Percentiles rank a stretch among this genome's conserved stretches.
Evolutionary conservation across 2,113 vertebrate genomes (phyloP).

Genomic region (Pomatostomus ruficeps): DNA sequence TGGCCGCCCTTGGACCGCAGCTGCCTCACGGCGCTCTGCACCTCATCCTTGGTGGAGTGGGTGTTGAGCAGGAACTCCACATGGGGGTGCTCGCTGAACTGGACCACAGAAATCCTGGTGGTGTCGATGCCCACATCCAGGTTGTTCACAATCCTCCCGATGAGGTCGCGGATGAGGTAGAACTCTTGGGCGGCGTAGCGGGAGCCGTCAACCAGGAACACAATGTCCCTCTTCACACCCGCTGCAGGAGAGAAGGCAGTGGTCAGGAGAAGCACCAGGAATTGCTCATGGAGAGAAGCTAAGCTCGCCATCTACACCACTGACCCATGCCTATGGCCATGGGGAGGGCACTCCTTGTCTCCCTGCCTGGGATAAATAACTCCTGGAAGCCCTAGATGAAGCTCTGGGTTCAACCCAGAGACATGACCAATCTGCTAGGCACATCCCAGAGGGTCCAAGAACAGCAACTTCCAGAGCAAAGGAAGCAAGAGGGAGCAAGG

Average conservation of each 20-base stretch:
- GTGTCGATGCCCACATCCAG: constrained; percentile 85
- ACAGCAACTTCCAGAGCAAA: neutral
- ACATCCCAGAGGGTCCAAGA: neutral
- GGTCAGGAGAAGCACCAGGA: neutral
- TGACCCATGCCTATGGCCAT: neutral
- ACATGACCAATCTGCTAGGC: neutral
- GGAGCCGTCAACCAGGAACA: constrained; percentile 92
- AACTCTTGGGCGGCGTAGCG: constrained; percentile 77
- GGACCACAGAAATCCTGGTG: constrained; percentile 86
- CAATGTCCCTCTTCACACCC: constrained; percentile 82
- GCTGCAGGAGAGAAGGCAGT: constrained; percentile 4
- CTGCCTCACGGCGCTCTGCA: constrained; percentile 72
- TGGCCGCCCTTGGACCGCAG: constrained; percentile 80
- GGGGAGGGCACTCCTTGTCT: neutral
- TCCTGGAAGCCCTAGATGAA: neutral
- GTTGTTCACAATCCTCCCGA: constrained; percentile 78
- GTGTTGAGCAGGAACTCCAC: constrained; percentile 86
- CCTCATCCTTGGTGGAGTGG: constrained; percentile 83
- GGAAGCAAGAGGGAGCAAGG: neutral
- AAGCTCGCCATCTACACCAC: neutral
- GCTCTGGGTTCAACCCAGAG: neutral
- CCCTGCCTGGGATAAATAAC: neutral
- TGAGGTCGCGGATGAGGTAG: constrained; percentile 76
- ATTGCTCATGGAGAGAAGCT: neutral
- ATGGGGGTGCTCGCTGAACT: constrained; percentile 85